These are phyloP conservation scores for Enhydra lutris DNA, from an alignment of 2,113 vertebrate species.

Conservation along the genomic window DNA sequence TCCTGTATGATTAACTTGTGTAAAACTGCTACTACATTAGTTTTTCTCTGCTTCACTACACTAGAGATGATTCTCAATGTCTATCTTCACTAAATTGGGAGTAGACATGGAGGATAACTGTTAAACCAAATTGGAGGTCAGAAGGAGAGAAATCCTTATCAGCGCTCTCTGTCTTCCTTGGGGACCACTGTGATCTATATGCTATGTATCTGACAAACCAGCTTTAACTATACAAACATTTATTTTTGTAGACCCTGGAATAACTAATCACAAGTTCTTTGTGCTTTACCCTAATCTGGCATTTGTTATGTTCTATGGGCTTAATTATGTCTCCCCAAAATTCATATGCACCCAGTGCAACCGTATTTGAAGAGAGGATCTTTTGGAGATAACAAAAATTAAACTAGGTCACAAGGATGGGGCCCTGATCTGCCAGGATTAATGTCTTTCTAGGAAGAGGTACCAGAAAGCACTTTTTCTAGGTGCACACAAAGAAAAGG, in stretches of 20 bases:
- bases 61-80: not conserved
- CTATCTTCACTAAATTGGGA: not conserved
- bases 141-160: not conserved
- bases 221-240: not conserved
- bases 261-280: not conserved
- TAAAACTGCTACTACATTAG: not conserved
- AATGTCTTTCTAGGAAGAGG: not conserved
- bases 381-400: not conserved
- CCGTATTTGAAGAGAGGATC: not conserved
- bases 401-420: not conserved
- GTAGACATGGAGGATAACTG: rapidly evolving
- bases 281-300: not conserved
- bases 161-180: not conserved
- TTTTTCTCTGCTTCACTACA: not conserved
- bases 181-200: not conserved
- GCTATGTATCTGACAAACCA: not conserved
- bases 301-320: not conserved
- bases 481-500: not conserved
- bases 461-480: not conserved
- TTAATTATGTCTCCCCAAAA: not conserved
- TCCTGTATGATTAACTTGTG: not conserved
- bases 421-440: no score
- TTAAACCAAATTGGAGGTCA: not conserved
- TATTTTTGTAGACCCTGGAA: not conserved
- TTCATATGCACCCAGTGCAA: not conserved